A percentile compares a stretch with the other conserved stretches of the same genome.
These are phyloP conservation scores for Cheilosia vulpina DNA, from an alignment of 2,888 invertebrate species.

Conservation along the genomic window DNA sequence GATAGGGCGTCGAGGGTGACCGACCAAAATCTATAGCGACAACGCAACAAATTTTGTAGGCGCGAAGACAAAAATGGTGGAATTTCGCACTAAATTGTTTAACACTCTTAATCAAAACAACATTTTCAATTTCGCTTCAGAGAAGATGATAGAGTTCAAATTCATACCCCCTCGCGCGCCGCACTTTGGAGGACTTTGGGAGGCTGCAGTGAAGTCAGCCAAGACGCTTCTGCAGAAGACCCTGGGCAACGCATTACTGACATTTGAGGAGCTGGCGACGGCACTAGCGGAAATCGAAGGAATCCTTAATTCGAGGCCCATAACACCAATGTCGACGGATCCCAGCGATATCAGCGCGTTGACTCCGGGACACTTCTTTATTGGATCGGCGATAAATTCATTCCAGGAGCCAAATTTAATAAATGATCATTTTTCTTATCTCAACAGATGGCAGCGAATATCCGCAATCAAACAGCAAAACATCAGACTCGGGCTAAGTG, in stretches of 20 bases:
- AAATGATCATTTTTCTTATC: neutral
- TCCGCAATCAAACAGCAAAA: neutral
- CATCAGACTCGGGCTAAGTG: neutral
- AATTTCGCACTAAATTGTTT: no score
- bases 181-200: neutral
- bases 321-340: conserved; percentile 1
- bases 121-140: no score
- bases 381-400: neutral
- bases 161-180: neutral
- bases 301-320: neutral
- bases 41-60: no score
- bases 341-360: neutral
- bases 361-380: neutral
- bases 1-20: no score
- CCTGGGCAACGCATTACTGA: neutral
- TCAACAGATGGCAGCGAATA: neutral
- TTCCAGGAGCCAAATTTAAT: conserved; percentile 1
- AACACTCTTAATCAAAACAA: no score
- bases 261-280: neutral
- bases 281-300: conserved; percentile 11
- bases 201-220: neutral
- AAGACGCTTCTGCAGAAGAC: neutral
- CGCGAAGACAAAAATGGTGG: no score
- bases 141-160: no score
- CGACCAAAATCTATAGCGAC: no score